A percentile compares a stretch with the other conserved stretches of the same genome.
Conservation (phyloP, 2,113 vertebrate genomes). For the Urocolius indicus region DNA sequence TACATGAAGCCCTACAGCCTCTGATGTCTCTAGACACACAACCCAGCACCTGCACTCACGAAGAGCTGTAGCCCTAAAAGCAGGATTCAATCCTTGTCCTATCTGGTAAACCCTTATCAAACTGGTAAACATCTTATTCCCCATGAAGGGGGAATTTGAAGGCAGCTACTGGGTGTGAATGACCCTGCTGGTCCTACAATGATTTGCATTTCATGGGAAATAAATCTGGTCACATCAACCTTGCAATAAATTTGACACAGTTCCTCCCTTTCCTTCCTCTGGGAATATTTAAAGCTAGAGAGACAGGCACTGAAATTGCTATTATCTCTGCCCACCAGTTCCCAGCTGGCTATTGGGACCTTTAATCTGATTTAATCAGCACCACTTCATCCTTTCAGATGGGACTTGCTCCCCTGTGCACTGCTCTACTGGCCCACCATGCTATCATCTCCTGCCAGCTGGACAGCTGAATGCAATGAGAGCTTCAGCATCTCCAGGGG, state of each 20-base stretch:
- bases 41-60: background rate
- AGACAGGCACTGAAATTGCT: background rate
- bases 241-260: background rate
- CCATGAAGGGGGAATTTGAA: background rate
- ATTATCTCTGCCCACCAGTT: conserved; percentile 21
- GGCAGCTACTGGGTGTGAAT: background rate
- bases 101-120: too few species aligned
- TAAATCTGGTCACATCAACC: background rate
- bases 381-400: conserved; percentile 1
- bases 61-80: background rate
- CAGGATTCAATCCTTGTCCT: background rate
- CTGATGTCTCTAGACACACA: background rate
- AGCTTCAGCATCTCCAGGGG: background rate
- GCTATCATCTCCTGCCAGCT: conserved; percentile 24
- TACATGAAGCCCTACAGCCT: background rate
- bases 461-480: background rate
- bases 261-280: background rate
- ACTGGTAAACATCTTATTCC: background rate
- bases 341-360: conserved; percentile 30
- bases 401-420: background rate
- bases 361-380: conserved; percentile 53
- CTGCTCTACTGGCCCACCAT: background rate
- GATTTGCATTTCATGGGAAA: background rate
- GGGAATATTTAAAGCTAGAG: background rate
- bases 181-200: background rate